These are phyloP conservation scores for Pinna nobilis DNA, from an alignment of 1,140 invertebrate species.

Conservation along the genomic window DNA sequence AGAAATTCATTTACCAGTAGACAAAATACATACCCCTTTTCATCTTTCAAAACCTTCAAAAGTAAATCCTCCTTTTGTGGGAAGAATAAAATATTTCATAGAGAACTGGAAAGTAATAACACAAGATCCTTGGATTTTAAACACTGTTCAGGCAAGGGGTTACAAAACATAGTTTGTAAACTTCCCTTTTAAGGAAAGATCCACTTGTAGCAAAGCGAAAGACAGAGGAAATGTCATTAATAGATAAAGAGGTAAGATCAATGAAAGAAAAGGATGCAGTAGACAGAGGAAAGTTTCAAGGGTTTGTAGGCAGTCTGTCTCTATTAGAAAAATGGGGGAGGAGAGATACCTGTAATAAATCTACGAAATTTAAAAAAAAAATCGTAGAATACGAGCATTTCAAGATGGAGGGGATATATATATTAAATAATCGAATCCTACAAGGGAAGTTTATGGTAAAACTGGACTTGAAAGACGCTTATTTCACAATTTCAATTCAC, in stretches of 20 bases:
- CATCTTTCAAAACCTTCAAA: background rate
- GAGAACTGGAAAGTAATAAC: too few species aligned
- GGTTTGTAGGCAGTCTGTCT: background rate
- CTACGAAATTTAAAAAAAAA: background rate
- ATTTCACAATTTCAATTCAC: too few species aligned
- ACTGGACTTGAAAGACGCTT: too few species aligned
- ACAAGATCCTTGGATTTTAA: too few species aligned
- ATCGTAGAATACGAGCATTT: conserved; percentile 7
- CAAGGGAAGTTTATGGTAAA: background rate
- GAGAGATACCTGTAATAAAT: conserved; percentile 5
- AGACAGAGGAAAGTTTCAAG: conserved; percentile 2
- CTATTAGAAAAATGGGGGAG: background rate
- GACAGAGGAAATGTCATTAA: background rate
- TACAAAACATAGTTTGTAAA: background rate
- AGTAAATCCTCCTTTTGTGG: background rate
- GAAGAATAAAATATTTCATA: background rate
- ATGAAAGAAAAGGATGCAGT: conserved; percentile 8
- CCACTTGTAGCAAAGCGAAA: background rate
- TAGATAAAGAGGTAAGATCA: background rate
- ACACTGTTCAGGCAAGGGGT: too few species aligned
- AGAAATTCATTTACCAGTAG: background rate
- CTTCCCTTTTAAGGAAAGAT: conserved; percentile 1
- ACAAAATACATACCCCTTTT: background rate
- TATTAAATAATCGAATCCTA: background rate
- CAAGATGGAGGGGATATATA: too few species aligned